Evolutionary conservation across 2,113 vertebrate genomes (phyloP), one percentile per base, ranked within the genome.

Genomic region (Nibea coibor): DNA sequence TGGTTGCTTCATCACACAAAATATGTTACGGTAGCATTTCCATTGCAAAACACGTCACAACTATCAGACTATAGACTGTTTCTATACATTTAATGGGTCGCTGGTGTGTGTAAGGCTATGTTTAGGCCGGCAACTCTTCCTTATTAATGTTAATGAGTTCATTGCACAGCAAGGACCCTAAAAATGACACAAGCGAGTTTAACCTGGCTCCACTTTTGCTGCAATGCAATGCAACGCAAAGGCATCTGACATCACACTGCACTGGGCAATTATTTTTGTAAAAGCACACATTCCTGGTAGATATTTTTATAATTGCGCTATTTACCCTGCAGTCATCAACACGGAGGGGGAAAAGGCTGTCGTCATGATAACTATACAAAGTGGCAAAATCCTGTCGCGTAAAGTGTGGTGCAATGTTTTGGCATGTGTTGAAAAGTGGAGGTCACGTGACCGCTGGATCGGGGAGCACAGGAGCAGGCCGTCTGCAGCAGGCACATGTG

Each of bases 91-190:
- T 65, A 35, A 26, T 45, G 17, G 35, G 22, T 45, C 17, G 5
- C n/a, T 64, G 61, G 14, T 31, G n/a, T 28, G 19, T n/a, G 73
- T 43, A 56, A 54, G 61, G 45, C 71, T 62, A 24, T 51, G 20
- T 63, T 45, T 48, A 50, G 19, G 16, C n/a, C 8, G 11, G 24
- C 35, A 20, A 26, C 10, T 10, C 10, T 42, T 65, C 61, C 17
- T 12, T 17, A 19, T 26, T 43, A 2, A 53, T 64, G 51, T 63
- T 26, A 65, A 12, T 28, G 3, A 63, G 47, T 26, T 47, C 58
- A 22, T 51, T 24, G 47, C 42, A 15, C 54, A 47, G 54, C 26
- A 17, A 24, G 14, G 8, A 39, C 51, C 28, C 4, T 10, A 12
- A 42, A 9, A 59, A 24, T 42, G 4, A 14, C 9, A 1, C 15